Conservation (phyloP, 37 sponge, comb jelly and placozoan genomes). For the Dysidea cf. avara region DNA sequence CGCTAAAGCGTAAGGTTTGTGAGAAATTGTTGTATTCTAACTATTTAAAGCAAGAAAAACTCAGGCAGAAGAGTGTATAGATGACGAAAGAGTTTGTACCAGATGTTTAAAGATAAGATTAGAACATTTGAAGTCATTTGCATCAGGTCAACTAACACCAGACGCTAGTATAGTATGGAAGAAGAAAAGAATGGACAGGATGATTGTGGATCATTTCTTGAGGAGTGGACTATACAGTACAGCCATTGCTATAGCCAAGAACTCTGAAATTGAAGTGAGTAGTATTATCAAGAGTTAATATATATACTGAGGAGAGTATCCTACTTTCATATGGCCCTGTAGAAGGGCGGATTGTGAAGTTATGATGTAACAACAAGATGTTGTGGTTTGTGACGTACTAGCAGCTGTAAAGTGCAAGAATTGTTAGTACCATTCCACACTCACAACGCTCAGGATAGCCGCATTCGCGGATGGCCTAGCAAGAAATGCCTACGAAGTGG, state of each 20-base stretch:
- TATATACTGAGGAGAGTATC: too few species aligned
- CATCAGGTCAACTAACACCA: conserved; percentile 27
- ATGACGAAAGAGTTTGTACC: conserved; percentile 53
- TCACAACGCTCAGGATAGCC: too few species aligned
- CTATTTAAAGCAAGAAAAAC: not conserved
- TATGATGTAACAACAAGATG: too few species aligned
- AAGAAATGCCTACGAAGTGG: too few species aligned
- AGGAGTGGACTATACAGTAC: conserved; percentile 77
- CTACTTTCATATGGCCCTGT: too few species aligned
- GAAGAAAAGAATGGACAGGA: conserved; percentile 69
- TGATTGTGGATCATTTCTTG: conserved; percentile 92
- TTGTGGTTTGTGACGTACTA: too few species aligned
- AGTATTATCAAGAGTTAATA: not conserved
- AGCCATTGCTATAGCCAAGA: conserved; percentile 65
- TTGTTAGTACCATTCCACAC: too few species aligned
- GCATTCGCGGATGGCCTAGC: too few species aligned
- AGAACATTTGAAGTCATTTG: conserved; percentile 60
- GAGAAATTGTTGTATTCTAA: not conserved
- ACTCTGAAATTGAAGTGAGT: conserved; percentile 66
- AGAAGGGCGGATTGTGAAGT: too few species aligned
- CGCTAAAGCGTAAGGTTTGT: conserved; percentile 68
- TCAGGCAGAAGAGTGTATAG: conserved; percentile 54
- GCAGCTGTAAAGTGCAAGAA: too few species aligned
- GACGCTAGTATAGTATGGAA: conserved; percentile 35
- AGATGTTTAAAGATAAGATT: conserved; percentile 44